Base-by-base conservation (phyloP, 2,113 vertebrate genomes). In the Paraplagusia blochii region DNA sequence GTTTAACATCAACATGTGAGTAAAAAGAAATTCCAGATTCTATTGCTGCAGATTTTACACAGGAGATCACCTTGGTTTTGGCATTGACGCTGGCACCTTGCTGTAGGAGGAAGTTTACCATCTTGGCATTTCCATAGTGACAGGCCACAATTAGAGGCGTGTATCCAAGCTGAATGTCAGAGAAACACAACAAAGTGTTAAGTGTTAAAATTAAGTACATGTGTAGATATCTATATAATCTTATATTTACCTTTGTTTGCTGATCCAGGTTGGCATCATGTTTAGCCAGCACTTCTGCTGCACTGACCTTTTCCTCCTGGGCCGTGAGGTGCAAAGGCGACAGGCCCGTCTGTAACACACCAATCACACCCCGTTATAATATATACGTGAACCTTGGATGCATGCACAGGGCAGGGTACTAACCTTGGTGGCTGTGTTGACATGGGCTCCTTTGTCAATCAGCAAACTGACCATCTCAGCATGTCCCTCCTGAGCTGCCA, bases 41-140 rank as follows among this genome's bases (percentile, higher is more conserved):
- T 2, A 5, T 8, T 39, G 35, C 7, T 44, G 35, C 9, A 44
- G n/a, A 47, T 19, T 8, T 36, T 15, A 50, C 29, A 57, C 44
- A 14, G 13, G 44, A 17, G 17, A 12, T 18, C 90, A 98, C 97
- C 93, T 96, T 97, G 63, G 97, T 98, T 89, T 95, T 98, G 62
- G 92, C 91, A 7, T 94, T 95, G 70, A 95, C 92, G 22, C 90
- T 90, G 49, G 95, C 95, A 55, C 95, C 95, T 33, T 95, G 93
- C 71, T 96, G 93, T 77, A 99, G 89, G 51, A 98, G 92, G 74
- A 98, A 96, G 89, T 95, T 98, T 74, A 98, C 95, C 91, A 95
- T 98, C 89, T 99, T 98, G 77, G 93, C 89, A 71, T 98, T 98
- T 80, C 97, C 96, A 79, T 99, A 97, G 87, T 99, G 97, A 89